Conservation (phyloP, 2,113 vertebrate genomes). For the Zosterops pallidus region DNA sequence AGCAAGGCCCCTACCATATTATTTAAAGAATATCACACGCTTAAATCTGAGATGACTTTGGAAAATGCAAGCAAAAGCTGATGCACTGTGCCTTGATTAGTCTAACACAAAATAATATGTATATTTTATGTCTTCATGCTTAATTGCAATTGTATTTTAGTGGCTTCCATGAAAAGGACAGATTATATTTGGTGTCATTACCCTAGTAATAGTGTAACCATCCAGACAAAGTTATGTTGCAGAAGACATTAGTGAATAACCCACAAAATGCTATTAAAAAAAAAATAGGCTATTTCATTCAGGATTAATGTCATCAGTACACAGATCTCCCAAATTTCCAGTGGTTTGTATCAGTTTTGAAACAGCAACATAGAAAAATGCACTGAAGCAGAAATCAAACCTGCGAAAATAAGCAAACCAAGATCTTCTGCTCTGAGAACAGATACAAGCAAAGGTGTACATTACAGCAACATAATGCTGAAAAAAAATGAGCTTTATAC, state of each 20-base stretch:
- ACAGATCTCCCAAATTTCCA: background rate
- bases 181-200: background rate
- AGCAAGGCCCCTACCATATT: background rate
- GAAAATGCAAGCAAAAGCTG: background rate
- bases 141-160: slow-evolving; percentile 26
- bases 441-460: background rate
- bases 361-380: background rate
- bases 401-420: background rate
- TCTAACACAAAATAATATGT: background rate
- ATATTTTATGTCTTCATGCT: slow-evolving; percentile 8
- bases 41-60: background rate
- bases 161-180: background rate
- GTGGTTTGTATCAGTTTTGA: background rate
- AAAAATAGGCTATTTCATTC: background rate
- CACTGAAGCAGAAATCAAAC: background rate
- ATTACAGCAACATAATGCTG: background rate
- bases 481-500: background rate
- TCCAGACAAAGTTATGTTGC: background rate
- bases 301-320: background rate
- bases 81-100: background rate
- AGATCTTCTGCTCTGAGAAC: background rate
- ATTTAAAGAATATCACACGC: background rate
- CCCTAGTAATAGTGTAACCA: background rate
- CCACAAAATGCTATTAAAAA: background rate
- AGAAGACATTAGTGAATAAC: slow-evolving; percentile 33